A percentile compares a stretch with the other conserved stretches of the same genome.
Conservation (phyloP, 1,140 invertebrate species). For the Eumaeus atala region DNA sequence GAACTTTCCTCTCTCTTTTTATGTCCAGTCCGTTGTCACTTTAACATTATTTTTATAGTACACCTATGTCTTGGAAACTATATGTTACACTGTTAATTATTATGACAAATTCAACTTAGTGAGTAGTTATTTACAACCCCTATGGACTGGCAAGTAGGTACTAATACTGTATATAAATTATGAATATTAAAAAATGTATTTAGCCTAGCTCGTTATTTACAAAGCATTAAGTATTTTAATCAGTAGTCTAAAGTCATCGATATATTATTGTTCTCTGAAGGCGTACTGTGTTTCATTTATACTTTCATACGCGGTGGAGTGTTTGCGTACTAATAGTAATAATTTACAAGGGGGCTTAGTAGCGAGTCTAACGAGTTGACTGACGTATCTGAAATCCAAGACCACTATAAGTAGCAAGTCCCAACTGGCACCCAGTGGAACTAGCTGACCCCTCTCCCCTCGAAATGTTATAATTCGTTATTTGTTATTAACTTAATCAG, state of each 20-base stretch:
- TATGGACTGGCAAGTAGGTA: constrained; percentile 64
- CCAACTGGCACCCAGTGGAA: too few relatives aligned
- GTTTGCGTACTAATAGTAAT: background rate
- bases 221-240: constrained; percentile 27
- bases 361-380: too few relatives aligned
- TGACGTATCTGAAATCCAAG: too few relatives aligned
- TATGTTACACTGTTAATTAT: constrained; percentile 17
- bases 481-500: background rate
- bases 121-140: constrained; percentile 42
- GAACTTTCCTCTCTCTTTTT: too few relatives aligned
- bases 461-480: too few relatives aligned
- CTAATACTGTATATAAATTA: constrained; percentile 69
- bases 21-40: too few relatives aligned
- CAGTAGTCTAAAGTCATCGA: background rate
- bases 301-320: background rate
- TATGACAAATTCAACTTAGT: constrained; percentile 22
- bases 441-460: too few relatives aligned
- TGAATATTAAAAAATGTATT: constrained; percentile 36
- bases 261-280: too few relatives aligned
- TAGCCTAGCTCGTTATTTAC: constrained; percentile 36
- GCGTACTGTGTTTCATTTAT: background rate
- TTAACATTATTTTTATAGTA: constrained; percentile 7
- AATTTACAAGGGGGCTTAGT: too few relatives aligned
- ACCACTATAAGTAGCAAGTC: too few relatives aligned
- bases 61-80: constrained; percentile 7